These are phyloP conservation scores for Metalampra italica DNA, from an alignment of 2,888 invertebrate genomes.

Conservation along the genomic window DNA sequence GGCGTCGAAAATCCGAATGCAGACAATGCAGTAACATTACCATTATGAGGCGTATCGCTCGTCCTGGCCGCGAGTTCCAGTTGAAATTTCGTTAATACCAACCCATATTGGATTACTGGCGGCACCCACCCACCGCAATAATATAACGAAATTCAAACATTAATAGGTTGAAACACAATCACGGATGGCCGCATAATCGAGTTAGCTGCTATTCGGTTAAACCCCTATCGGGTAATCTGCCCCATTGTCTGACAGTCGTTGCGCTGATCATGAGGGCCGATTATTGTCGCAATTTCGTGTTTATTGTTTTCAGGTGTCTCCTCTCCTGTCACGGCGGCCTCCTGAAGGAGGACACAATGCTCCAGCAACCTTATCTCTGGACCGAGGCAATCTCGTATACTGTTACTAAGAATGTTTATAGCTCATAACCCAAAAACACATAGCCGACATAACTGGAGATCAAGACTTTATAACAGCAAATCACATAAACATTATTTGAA, in stretches of 20 bases:
- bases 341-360: conserved; percentile 53
- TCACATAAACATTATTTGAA: neutral
- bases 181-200: conserved; percentile 77
- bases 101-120: conserved; percentile 68
- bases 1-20: neutral
- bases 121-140: conserved; percentile 61
- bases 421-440: neutral
- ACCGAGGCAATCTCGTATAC: conserved; percentile 42
- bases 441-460: conserved; percentile 11
- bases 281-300: conserved; percentile 74
- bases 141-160: conserved; percentile 78
- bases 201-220: conserved; percentile 76
- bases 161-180: conserved; percentile 76
- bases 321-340: conserved; percentile 46
- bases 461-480: conserved; percentile 12
- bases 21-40: conserved; percentile 26
- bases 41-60: conserved; percentile 27
- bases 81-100: conserved; percentile 61
- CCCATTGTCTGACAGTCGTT: conserved; percentile 70
- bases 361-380: conserved; percentile 37
- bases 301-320: conserved; percentile 75
- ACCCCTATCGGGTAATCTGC: conserved; percentile 74
- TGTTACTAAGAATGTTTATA: conserved; percentile 33
- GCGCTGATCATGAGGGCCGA: conserved; percentile 72
- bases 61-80: conserved; percentile 39